Evolutionary conservation across 1,140 invertebrate species (phyloP).

Genomic region (Steinernema feltiae): DNA sequence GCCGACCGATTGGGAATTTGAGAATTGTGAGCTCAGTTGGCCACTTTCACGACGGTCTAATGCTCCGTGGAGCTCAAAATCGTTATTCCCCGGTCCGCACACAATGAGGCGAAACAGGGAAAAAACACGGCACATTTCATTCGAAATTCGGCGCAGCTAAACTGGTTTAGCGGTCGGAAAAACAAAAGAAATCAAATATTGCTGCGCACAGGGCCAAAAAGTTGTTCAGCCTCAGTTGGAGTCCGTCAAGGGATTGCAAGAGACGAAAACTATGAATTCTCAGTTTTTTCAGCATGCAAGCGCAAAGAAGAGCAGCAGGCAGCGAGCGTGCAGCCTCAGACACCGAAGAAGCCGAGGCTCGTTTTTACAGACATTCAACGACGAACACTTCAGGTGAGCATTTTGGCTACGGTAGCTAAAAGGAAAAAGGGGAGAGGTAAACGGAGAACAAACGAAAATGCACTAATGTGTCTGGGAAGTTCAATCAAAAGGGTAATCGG

Average conservation of each 20-base stretch:
- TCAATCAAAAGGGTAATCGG: neutral
- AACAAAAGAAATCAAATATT: constrained; percentile 14
- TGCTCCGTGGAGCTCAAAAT: neutral
- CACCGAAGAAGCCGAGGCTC: constrained; percentile 93
- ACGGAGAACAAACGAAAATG: neutral
- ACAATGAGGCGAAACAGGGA: neutral
- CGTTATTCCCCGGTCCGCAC: neutral
- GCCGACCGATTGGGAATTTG: neutral
- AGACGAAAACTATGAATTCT: neutral
- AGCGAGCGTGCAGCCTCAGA: constrained; percentile 21
- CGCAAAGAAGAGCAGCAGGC: constrained; percentile 83
- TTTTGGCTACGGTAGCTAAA: neutral
- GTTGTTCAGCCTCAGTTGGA: neutral
- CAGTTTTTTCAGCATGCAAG: constrained; percentile 73
- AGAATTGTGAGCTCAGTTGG: neutral
- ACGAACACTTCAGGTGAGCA: constrained; percentile 90
- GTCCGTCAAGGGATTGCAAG: neutral
- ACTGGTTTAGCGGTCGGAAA: neutral
- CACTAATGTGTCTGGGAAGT: constrained; percentile 1
- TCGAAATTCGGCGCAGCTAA: neutral
- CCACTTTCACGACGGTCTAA: neutral
- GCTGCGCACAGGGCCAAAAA: neutral
- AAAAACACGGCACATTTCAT: constrained; percentile 8
- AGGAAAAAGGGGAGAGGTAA: neutral
- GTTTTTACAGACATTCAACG: constrained; percentile 99